Percentiles rank a stretch among this genome's conserved stretches.
phyloP scores from a whole-genome alignment of 35 echinoderm and acorn worm genomes.

The Acanthaster planci region DNA sequence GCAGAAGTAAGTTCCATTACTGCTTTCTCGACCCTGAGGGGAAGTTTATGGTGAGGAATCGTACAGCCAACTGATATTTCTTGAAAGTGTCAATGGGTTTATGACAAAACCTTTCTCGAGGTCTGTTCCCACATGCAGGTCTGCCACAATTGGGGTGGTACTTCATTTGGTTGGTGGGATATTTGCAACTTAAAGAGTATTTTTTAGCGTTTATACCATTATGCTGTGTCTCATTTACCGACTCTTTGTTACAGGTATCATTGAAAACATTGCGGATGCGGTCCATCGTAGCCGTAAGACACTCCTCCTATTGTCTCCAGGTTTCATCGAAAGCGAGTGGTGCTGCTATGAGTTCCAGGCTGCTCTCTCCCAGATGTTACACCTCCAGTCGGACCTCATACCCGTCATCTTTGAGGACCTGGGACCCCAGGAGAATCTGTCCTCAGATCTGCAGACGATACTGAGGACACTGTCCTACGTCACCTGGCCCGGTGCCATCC shows the following conservation, averaged over 20 bases:
- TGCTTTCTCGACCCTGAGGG: not conserved
- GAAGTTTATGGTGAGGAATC: too few relatives aligned
- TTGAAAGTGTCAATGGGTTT: too few relatives aligned
- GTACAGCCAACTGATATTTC: too few relatives aligned
- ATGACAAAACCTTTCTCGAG: too few relatives aligned
- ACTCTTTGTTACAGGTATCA: slow-evolving; percentile 22
- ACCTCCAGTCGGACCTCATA: slow-evolving; percentile 20
- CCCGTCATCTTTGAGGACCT: slow-evolving; percentile 6
- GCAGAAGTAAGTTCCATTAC: slow-evolving; percentile 25
- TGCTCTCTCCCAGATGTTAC: slow-evolving; percentile 16
- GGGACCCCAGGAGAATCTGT: not conserved
- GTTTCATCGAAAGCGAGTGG: slow-evolving; percentile 41
- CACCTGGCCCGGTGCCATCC: slow-evolving; percentile 21
- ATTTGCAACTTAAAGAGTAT: too few relatives aligned
- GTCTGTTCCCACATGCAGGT: too few relatives aligned
- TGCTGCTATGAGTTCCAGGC: slow-evolving; percentile 28
- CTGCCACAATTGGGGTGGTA: too few relatives aligned
- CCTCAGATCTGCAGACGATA: not conserved
- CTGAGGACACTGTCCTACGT: slow-evolving; percentile 31
- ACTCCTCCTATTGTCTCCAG: slow-evolving; percentile 34
- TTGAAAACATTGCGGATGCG: slow-evolving; percentile 29
- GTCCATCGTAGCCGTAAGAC: slow-evolving; percentile 28
- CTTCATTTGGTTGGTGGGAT: too few relatives aligned
- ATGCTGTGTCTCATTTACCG: not conserved
- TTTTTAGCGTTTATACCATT: too few relatives aligned